Evolutionary conservation across 2,113 vertebrate genomes (phyloP).

Genomic region (Saccopteryx leptura): DNA sequence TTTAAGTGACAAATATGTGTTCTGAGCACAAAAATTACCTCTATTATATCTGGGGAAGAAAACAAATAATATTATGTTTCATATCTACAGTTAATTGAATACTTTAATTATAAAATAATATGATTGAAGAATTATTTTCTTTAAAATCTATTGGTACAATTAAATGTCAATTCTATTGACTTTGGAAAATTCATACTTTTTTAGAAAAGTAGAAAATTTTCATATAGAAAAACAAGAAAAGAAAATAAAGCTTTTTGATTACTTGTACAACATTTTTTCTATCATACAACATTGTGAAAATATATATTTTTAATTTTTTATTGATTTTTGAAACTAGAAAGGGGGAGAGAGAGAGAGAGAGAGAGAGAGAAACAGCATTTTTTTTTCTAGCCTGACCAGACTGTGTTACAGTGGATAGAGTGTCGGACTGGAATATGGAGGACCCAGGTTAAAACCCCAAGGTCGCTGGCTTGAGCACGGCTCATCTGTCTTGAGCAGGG

Average conservation of each 20-base stretch:
- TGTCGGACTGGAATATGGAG: too few relatives aligned
- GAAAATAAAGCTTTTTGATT: neutral
- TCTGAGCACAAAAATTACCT: conserved; percentile 48
- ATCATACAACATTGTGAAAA: neutral
- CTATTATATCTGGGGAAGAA: neutral
- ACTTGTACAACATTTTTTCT: neutral
- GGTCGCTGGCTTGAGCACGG: too few relatives aligned
- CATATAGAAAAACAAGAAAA: neutral
- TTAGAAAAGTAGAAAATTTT: neutral
- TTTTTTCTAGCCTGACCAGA: too few relatives aligned
- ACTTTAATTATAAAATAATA: neutral
- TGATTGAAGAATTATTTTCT: conserved; percentile 10
- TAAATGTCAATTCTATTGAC: neutral
- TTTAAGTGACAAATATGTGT: conserved; percentile 59
- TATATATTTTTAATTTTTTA: too few relatives aligned
- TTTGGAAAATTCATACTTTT: neutral
- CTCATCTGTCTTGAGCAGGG: too few relatives aligned
- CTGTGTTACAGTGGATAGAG: too few relatives aligned
- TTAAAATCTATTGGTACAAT: neutral
- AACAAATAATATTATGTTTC: neutral
- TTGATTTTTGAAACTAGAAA: too few relatives aligned
- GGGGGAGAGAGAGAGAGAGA: too few relatives aligned
- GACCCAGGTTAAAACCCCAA: too few relatives aligned
- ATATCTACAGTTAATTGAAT: neutral
- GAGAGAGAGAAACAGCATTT: too few relatives aligned